Evolutionary conservation across 2,888 invertebrate species (phyloP), one percentile per base, ranked within the genome.

Genomic region (Mythimna pallens): DNA sequence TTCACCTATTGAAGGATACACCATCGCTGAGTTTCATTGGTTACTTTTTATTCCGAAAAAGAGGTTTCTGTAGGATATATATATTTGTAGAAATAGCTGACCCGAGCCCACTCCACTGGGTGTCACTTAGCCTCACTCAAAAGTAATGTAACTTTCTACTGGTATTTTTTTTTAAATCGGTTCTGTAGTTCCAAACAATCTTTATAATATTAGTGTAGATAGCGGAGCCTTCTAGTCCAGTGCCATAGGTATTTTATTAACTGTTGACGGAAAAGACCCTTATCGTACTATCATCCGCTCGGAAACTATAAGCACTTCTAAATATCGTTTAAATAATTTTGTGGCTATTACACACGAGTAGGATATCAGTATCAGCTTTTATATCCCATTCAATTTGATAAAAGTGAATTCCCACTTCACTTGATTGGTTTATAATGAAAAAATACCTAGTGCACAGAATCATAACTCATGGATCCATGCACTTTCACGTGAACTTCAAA

Each of bases 331-430:
- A 10, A 47, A 36, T 25, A 54, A 47, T 52, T 54, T 25, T 25
- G 14, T 36, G 8, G 4, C 12, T 34, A 34, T 68, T 17, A 25
- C 7, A 34, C 12, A 17, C 25, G n/a, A 54, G 43, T 50, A 22
- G 22, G 14, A 55, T 69, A 62, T 50, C 25, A 22, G 10, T 54
- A 77, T 55, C 20, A 22, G 47, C 22, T 30, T 76, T 14, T 30
- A 59, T 54, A 36, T 74, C 25, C 59, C 52, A 25, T 75, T 58
- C 9, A 72, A 25, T 36, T 20, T 52, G 58, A 78, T 71, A 59
- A 54, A 68, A 66, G 12, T 20, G 3, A 43, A n/a, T 10, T n/a
- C 40, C 14, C 52, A 54, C 77, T 74, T 59, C 10, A 54, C 47
- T 47, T 17, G n/a, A 47, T 69, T n/a, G 34, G 1, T 59, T 54